Evolutionary conservation across 2,888 invertebrate genomes (phyloP), one percentile per base, ranked within the genome.

Genomic region (Nomada flava): DNA sequence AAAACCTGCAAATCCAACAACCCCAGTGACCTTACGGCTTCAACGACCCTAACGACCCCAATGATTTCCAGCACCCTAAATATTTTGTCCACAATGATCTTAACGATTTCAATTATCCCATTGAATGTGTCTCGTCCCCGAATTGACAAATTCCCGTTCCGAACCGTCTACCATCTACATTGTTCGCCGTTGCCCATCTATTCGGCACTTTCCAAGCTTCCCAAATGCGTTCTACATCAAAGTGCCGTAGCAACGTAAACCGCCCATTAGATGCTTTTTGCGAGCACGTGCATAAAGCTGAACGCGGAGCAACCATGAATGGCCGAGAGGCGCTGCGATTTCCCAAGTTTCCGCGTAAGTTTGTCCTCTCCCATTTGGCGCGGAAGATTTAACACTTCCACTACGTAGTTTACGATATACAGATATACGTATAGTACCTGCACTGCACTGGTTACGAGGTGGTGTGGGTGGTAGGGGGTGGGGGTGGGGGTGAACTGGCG

Each of bases 361-460:
- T 88, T 88, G 88, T 90, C 90, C 84, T 89, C 87, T 89, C 84
- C 88, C 90, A 90, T 91, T 91, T 90, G 89, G 86, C 90, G 88
- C 86, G 87, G 81, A 89, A 91, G 91, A 91, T 91, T 91, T 91
- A 91, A 91, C 89, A 90, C 90, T 90, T 91, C 89, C 88, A 88
- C 88, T 76, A 68, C 78, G 87, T 89, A 83, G 81, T 91, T 91
- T 90, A 91, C 90, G 91, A 91, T 86, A 84, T 72, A 86, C 84
- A 82, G 80, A 82, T 86, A 84, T 69, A 78, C 55, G 64, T 73
- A 78, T 67, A 83, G 73, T 88, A 88, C 85, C 88, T 88, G 85
- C 67, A 57, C 74, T 62, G 77, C 67, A 60, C 72, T 62, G 77
- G 88, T 86, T 88, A 88, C 85, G 88, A 88, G 84, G 36, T 36